Evolutionary conservation across 1,140 invertebrate genomes (phyloP), one percentile per base, ranked within the genome.

Genomic region (Propsilocerus akamusi): DNA sequence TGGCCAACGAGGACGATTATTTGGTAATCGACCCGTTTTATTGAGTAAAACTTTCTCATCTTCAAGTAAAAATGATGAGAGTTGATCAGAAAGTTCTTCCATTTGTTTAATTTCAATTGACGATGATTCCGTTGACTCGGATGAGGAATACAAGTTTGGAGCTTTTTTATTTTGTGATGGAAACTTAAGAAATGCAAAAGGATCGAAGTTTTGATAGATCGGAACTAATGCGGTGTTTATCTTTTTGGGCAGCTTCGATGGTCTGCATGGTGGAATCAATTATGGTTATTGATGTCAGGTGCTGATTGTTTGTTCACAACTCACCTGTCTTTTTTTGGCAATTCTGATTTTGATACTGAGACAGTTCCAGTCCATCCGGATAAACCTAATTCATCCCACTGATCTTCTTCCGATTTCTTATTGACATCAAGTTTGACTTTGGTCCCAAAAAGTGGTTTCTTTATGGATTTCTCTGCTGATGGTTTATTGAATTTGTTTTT

Each of bases 341-440:
- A 20, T 10, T 26, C 53, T 26, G 58, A 58, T 49, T 63, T 37
- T 56, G 52, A 7, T 25, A 30, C 24, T 17, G 11, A 10, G 5
- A 51, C 46, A 26, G 57, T 55, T n/a, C 63, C 63, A 26, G 50
- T 50, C 63, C 62, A 65, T 22, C 62, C 62, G 2, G 55, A 50
- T 10, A 65, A 41, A 2, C 62, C 61, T 25, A 64, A 47, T 26
- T 46, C 22, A 32, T 25, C 56, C 56, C 46, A 62, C 49, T 53
- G 55, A 57, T 20, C 55, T 48, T 1, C 11, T 17, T 26, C 25
- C 10, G 28, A 1, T 1, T 5, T 46, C 11, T 25, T 50, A 11
- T 1, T 48, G 4, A 6, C n/a, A n/a, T n/a, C n/a, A n/a, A n/a
- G n/a, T n/a, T n/a, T n/a, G n/a, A n/a, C n/a, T n/a, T n/a, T n/a